These are phyloP conservation scores for Tribolium castaneum DNA, from an alignment of 1,140 invertebrate genomes.

Conservation along the genomic window DNA sequence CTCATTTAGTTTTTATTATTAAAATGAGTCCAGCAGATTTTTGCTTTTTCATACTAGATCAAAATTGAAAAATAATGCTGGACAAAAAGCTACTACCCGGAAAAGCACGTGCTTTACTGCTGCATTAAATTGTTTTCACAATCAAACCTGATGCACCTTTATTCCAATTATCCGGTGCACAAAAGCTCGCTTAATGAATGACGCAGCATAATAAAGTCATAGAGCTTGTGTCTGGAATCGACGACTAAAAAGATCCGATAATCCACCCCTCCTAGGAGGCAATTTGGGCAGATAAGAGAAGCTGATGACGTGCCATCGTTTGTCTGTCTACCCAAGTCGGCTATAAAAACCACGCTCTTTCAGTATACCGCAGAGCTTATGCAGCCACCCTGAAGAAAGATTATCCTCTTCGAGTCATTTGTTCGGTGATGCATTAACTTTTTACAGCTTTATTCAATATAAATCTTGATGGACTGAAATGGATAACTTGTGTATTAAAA, in stretches of 20 bases:
- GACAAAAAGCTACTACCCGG: background rate
- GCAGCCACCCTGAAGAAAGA: slow-evolving; percentile 15
- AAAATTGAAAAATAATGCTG: no score
- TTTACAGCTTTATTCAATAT: background rate
- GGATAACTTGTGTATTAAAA: background rate
- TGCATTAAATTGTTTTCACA: background rate
- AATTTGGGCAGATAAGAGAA: slow-evolving; percentile 6
- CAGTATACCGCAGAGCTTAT: no score
- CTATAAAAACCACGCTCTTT: background rate
- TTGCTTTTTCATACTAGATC: no score
- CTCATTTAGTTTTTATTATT: background rate
- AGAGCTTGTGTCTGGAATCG: background rate
- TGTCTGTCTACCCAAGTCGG: slow-evolving; percentile 28
- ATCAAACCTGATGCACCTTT: background rate
- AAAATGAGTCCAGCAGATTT: no score
- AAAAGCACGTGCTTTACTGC: background rate
- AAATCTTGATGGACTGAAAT: background rate
- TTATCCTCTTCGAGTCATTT: background rate
- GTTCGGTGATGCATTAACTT: slow-evolving; percentile 1
- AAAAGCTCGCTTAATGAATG: background rate
- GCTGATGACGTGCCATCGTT: slow-evolving; percentile 23
- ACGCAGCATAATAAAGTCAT: background rate
- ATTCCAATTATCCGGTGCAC: background rate
- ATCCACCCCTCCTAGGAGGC: background rate
- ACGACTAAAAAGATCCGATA: background rate